These are phyloP conservation scores for Odontamblyopus lacepedii DNA, from an alignment of 2,797 vertebrate species.

Conservation along the genomic window DNA sequence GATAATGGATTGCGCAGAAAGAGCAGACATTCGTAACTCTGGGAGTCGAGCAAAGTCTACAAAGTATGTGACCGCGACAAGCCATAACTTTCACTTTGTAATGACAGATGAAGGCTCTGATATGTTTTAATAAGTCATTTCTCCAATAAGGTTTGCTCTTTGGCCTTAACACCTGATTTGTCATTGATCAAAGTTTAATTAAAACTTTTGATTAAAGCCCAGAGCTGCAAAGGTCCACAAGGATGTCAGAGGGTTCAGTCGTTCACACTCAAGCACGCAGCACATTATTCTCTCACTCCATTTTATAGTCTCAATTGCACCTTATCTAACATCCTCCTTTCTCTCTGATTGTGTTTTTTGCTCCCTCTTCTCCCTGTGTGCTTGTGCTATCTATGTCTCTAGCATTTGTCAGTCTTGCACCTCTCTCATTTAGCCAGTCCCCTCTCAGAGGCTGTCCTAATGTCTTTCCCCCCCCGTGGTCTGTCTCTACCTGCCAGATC, in stretches of 20 bases:
- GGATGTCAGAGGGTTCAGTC: slow-evolving; percentile 30
- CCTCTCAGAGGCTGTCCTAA: slow-evolving; percentile 8
- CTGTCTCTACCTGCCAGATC: slow-evolving; percentile 68
- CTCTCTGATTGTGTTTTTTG: slow-evolving; percentile 23
- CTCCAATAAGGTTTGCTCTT: background rate
- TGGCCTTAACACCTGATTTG: background rate
- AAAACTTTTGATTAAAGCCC: slow-evolving; percentile 9
- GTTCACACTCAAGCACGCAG: slow-evolving; percentile 30
- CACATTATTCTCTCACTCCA: slow-evolving; percentile 43
- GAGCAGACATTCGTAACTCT: slow-evolving; percentile 4
- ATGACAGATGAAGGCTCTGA: background rate
- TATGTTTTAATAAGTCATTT: background rate
- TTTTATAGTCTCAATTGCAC: slow-evolving; percentile 52
- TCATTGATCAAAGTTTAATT: slow-evolving; percentile 13
- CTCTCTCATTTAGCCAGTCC: slow-evolving; percentile 20
- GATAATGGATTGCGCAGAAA: slow-evolving; percentile 19
- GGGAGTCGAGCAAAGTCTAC: background rate
- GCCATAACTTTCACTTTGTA: slow-evolving; percentile 1
- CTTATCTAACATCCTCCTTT: slow-evolving; percentile 35
- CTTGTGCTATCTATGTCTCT: slow-evolving; percentile 18
- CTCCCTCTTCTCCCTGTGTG: slow-evolving; percentile 12
- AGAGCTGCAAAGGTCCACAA: slow-evolving; percentile 18
- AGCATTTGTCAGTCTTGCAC: slow-evolving; percentile 8
- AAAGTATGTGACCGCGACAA: background rate
- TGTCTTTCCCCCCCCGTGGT: slow-evolving; percentile 1